A percentile compares a stretch with the other conserved stretches of the same genome.
Evolutionary conservation across 2,797 vertebrate species (phyloP).

Genomic region (Neostethus bicornis): DNA sequence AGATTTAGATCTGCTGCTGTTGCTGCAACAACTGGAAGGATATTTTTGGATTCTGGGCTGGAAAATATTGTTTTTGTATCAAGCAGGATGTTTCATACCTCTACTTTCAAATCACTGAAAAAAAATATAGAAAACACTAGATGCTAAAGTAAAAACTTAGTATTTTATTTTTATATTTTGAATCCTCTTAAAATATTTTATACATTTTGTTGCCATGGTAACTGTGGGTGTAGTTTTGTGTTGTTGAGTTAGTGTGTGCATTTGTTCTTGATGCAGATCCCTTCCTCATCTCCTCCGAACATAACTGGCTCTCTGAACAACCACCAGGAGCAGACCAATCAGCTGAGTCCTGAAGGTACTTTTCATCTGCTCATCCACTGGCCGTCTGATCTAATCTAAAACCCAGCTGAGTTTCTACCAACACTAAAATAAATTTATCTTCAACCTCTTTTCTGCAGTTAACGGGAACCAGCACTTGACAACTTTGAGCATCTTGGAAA

Average conservation of each 20-base stretch:
- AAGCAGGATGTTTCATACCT: not conserved
- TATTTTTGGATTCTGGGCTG: not conserved
- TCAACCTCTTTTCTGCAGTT: constrained; percentile 69
- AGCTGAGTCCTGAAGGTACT: constrained; percentile 88
- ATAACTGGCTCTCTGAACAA: constrained; percentile 84
- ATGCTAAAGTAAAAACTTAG: not conserved
- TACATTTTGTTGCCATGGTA: constrained; percentile 8
- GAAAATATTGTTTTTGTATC: not conserved
- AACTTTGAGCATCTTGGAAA: constrained; percentile 85
- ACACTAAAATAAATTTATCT: constrained; percentile 1
- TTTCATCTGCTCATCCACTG: constrained; percentile 19
- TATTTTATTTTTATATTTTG: not conserved
- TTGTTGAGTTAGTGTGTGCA: constrained; percentile 11
- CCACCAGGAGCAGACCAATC: constrained; percentile 70
- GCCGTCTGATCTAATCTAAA: constrained; percentile 19
- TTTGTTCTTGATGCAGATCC: too few relatives aligned
- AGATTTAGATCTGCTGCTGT: constrained; percentile 18
- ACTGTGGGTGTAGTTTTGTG: constrained; percentile 19
- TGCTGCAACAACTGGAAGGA: constrained; percentile 17
- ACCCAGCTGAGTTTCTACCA: constrained; percentile 6
- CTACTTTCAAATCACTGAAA: not conserved
- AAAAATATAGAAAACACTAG: not conserved
- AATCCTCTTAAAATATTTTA: constrained; percentile 1
- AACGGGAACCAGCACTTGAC: constrained; percentile 88
- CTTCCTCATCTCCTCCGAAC: constrained; percentile 81